Percentiles rank a stretch among this genome's conserved stretches.
Evolutionary conservation across 2,797 vertebrate species (phyloP).

Genomic region (Chelon labrosus): DNA sequence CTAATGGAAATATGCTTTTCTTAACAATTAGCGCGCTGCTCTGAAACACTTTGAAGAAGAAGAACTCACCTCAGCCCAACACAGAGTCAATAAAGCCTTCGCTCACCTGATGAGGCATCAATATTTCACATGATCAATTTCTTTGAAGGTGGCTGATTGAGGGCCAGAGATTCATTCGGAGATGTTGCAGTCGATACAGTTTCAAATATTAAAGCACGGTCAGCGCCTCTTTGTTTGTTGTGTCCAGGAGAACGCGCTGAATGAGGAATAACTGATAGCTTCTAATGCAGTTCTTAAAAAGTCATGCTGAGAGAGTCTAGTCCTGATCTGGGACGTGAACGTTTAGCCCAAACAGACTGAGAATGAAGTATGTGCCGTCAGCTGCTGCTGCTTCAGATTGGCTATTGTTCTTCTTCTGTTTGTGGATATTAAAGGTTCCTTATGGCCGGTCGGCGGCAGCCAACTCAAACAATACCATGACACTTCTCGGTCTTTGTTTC

Average conservation of each 20-base stretch:
- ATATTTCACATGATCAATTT: constrained; percentile 84
- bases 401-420: constrained; percentile 1
- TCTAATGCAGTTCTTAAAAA: not conserved
- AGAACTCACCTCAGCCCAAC: constrained; percentile 9
- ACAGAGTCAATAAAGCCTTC: constrained; percentile 41
- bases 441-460: not conserved
- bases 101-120: constrained; percentile 89
- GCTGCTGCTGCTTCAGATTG: not conserved
- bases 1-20: not conserved
- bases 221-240: constrained; percentile 52
- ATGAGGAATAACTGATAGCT: not conserved
- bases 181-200: constrained; percentile 51
- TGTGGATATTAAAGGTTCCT: constrained; percentile 21
- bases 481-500: constrained; percentile 4
- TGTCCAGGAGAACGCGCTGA: not conserved
- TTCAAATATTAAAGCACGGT: constrained; percentile 56
- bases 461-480: not conserved
- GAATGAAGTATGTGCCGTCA: not conserved
- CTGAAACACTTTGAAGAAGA: constrained; percentile 3
- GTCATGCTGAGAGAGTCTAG: not conserved
- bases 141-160: constrained; percentile 62
- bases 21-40: not conserved
- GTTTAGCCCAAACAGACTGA: not conserved
- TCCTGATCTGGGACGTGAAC: not conserved
- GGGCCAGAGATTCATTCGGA: constrained; percentile 47